These are phyloP conservation scores for Rhinolophus sinicus DNA, from an alignment of 2,113 vertebrate genomes.

Conservation along the genomic window DNA sequence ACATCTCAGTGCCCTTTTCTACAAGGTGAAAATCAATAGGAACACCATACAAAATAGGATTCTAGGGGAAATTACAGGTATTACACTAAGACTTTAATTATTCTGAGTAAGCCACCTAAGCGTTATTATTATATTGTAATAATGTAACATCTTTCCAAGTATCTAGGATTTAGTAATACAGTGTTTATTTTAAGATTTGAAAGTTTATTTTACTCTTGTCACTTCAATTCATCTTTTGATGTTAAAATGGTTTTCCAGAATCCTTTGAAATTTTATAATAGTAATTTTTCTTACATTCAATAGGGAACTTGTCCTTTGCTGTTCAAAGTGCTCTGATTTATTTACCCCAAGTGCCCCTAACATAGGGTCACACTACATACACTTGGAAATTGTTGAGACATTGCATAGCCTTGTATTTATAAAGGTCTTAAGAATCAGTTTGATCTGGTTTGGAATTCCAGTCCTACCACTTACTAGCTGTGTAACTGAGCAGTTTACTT, in stretches of 20 bases:
- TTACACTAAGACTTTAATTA: neutral
- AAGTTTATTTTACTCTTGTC: constrained; percentile 33
- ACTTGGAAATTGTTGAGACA: constrained; percentile 3
- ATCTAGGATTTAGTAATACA: neutral
- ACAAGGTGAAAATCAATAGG: constrained; percentile 23
- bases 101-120: neutral
- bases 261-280: constrained; percentile 6
- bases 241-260: constrained; percentile 49
- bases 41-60: neutral
- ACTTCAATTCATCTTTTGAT: neutral
- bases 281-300: neutral
- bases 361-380: neutral
- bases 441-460: constrained; percentile 13
- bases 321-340: neutral
- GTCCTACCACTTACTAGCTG: neutral
- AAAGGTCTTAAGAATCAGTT: neutral
- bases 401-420: neutral
- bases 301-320: neutral
- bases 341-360: neutral
- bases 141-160: neutral
- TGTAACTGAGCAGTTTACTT: constrained; percentile 1
- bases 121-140: neutral
- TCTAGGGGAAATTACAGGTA: neutral
- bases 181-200: neutral
- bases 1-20: neutral